Base-by-base conservation (phyloP, 2,888 invertebrate genomes). In the Linyphia triangularis region DNA sequence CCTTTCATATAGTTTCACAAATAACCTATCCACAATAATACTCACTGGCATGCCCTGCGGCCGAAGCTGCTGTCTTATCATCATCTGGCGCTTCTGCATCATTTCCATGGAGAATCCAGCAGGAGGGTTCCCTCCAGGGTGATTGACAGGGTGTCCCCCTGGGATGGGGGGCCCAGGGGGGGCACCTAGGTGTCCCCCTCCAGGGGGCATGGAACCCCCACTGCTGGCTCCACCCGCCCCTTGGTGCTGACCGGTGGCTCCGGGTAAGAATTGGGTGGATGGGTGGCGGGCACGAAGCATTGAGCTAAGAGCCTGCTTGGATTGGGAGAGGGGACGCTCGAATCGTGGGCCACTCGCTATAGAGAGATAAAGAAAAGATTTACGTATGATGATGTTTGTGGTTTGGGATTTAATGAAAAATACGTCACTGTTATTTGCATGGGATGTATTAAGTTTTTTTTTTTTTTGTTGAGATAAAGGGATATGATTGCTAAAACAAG, bases 241-340 rank as follows among this genome's bases (percentile, higher is more conserved):
- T 33, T 90, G 90, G 28, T 40, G 65, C 13, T 65, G 85, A 13
- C 67, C 67, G 13, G 81, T 77, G 43, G 88, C 88, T 26, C 85
- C 86, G 6, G 88, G 90, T 1, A 90, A 73, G 30, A 84, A 89
- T 26, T 90, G 89, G 7, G 89, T 67, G 37, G 88, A 75, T n/a
- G 96, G 96, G 90, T 96, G 94, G 5, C 97, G 94, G 91, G 96
- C 95, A 0, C 96, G 94, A 79, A 97, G 93, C 96, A 97, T 96
- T 91, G 96, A 95, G 75, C 96, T 96, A 57, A 97, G 93, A 0
- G 97, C 97, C 92, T 96, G 96, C 92, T 97, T 97, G 4, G 92
- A 91, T 5, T 96, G 96, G 91, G 96, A 96, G 83, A 93, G 67
- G 1, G 89, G 89, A 6, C 88, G 51, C 26, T 90, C 90, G 22